These are phyloP conservation scores for Catocala nupta DNA, from an alignment of 2,888 invertebrate species.

Conservation along the genomic window DNA sequence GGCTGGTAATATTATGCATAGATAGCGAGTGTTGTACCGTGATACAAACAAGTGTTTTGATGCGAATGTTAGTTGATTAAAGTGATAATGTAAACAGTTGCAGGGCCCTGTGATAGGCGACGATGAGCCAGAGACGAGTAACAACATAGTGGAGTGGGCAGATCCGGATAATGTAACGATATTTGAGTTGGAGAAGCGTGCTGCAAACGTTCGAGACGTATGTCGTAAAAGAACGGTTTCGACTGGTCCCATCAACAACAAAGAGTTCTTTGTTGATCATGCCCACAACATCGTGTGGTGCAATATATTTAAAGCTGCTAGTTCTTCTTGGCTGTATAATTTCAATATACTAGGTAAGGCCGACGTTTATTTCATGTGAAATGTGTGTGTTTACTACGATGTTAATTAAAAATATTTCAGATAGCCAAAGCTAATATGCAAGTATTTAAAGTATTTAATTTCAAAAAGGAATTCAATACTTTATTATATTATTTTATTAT, in stretches of 20 bases:
- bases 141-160: slow-evolving; percentile 62
- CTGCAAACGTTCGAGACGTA: slow-evolving; percentile 76
- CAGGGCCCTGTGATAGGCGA: slow-evolving; percentile 77
- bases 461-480: too few relatives aligned
- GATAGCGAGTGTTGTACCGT: background rate
- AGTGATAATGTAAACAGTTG: slow-evolving; percentile 57
- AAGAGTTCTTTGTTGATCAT: slow-evolving; percentile 92
- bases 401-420: too few relatives aligned
- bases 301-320: slow-evolving; percentile 92
- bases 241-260: slow-evolving; percentile 88
- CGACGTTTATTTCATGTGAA: background rate
- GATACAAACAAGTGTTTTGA: slow-evolving; percentile 9
- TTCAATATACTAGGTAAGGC: slow-evolving; percentile 90
- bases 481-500: too few relatives aligned
- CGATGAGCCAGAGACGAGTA: slow-evolving; percentile 62
- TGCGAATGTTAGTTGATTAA: slow-evolving; percentile 3
- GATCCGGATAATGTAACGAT: slow-evolving; percentile 77
- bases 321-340: slow-evolving; percentile 94
- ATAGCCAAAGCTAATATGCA: too few relatives aligned
- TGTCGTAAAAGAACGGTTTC: slow-evolving; percentile 76
- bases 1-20: slow-evolving; percentile 71
- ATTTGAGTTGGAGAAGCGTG: slow-evolving; percentile 82
- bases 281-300: slow-evolving; percentile 91
- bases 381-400: too few relatives aligned
- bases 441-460: too few relatives aligned